Evolutionary conservation across 2,888 invertebrate species (phyloP).

Genomic region (Rotaria sp.): DNA sequence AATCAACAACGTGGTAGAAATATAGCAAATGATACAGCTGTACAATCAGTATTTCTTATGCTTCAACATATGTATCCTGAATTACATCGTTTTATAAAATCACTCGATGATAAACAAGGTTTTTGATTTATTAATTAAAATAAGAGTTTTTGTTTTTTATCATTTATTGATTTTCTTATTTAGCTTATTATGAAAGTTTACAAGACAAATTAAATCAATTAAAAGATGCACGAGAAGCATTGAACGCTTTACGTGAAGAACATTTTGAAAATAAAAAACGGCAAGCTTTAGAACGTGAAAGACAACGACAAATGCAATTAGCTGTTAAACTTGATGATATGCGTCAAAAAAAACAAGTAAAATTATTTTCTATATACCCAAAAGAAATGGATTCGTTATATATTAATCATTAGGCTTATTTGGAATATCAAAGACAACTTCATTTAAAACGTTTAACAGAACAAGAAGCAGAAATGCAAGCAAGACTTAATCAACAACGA

Average conservation of each 20-base stretch:
- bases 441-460: background rate
- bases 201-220: constrained; percentile 77
- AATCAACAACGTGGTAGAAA: constrained; percentile 84
- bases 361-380: too few relatives aligned
- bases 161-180: constrained; percentile 42
- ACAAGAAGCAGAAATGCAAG: constrained; percentile 22
- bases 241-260: constrained; percentile 86
- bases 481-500: background rate
- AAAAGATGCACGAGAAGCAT: constrained; percentile 85
- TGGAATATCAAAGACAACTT: constrained; percentile 25
- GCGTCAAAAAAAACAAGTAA: constrained; percentile 78
- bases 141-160: background rate
- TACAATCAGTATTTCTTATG: constrained; percentile 90
- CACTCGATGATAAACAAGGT: constrained; percentile 56
- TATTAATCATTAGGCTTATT: background rate
- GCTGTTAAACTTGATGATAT: constrained; percentile 90
- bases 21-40: constrained; percentile 90
- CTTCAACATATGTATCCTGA: constrained; percentile 91
- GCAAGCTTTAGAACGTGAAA: constrained; percentile 84
- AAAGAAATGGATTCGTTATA: too few relatives aligned
- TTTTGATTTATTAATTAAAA: background rate
- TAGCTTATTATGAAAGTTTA: constrained; percentile 59
- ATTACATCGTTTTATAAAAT: constrained; percentile 71
- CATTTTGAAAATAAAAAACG: constrained; percentile 76
- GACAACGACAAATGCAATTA: constrained; percentile 86